phyloP scores from a whole-genome alignment of 2,797 vertebrate genomes.

The Ambastaia sidthimunki region DNA sequence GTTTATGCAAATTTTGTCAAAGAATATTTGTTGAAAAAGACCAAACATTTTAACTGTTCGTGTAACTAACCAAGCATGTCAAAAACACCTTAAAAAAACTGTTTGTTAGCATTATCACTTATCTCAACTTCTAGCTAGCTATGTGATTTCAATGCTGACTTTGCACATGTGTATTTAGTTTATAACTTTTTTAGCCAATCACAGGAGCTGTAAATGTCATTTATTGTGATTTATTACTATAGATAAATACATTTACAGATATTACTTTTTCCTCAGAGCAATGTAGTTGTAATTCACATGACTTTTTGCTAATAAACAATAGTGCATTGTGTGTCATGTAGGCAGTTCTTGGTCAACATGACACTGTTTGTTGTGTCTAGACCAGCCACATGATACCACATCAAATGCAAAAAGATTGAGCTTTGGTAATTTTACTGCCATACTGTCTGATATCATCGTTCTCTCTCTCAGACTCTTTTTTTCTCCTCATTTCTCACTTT shows the following conservation, averaged over 20 bases:
- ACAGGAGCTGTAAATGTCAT: too few relatives aligned
- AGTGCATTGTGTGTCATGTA: slow-evolving; percentile 20
- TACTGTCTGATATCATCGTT: slow-evolving; percentile 14
- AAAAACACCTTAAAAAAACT: too few relatives aligned
- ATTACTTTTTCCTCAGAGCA: too few relatives aligned
- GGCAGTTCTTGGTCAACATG: slow-evolving; percentile 18
- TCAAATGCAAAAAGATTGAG: slow-evolving; percentile 1
- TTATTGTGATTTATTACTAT: too few relatives aligned
- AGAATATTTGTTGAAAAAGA: background rate
- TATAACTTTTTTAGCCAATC: too few relatives aligned
- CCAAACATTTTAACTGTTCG: too few relatives aligned
- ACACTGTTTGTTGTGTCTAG: slow-evolving; percentile 35
- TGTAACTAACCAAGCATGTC: too few relatives aligned
- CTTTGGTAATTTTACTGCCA: slow-evolving; percentile 12
- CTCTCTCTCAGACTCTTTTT: slow-evolving; percentile 14
- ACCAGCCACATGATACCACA: background rate
- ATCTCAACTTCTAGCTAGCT: too few relatives aligned
- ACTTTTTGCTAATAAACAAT: background rate
- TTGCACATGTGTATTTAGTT: too few relatives aligned
- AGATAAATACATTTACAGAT: too few relatives aligned
- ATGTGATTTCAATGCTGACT: too few relatives aligned
- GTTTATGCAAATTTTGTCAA: background rate
- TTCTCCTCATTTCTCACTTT: slow-evolving; percentile 25
- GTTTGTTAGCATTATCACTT: too few relatives aligned
- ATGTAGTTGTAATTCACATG: background rate